Percentiles rank a stretch among this genome's conserved stretches.
phyloP scores from a whole-genome alignment of 1,140 invertebrate genomes.

The Platyura marginata region DNA sequence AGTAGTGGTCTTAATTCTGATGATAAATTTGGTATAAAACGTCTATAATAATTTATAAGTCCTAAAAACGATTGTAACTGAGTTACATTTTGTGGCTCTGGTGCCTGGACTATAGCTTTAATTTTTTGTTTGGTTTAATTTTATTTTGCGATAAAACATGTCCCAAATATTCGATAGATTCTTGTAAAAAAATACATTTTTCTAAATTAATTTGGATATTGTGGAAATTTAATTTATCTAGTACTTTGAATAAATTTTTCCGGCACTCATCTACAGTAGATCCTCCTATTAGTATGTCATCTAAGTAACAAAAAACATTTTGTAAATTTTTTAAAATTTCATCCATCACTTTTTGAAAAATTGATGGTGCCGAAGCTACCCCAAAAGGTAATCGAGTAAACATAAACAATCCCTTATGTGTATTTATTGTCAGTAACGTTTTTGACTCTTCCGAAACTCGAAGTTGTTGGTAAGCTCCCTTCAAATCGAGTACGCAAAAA shows the following conservation, averaged over 20 bases:
- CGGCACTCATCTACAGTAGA: conserved; percentile 9
- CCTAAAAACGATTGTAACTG: conserved; percentile 7
- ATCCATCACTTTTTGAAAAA: conserved; percentile 5
- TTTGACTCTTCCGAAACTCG: conserved; percentile 2
- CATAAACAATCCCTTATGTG: conserved; percentile 4
- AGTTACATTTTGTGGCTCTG: conserved; percentile 5
- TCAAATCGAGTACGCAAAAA: conserved; percentile 3
- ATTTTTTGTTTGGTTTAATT: conserved; percentile 5
- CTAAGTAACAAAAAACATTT: conserved; percentile 13
- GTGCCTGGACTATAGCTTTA: conserved; percentile 8
- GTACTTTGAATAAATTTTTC: conserved; percentile 3
- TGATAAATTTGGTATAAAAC: conserved; percentile 8
- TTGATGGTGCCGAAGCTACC: conserved; percentile 2
- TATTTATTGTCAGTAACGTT: conserved; percentile 7
- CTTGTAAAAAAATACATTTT: too few species aligned
- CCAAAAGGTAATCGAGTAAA: conserved; percentile 3
- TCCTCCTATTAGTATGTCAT: conserved; percentile 16
- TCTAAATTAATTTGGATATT: too few species aligned
- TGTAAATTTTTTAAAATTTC: conserved; percentile 11
- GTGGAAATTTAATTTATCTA: too few species aligned
- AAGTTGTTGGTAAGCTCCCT: conserved; percentile 4
- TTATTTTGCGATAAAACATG: conserved; percentile 2
- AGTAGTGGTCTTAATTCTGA: conserved; percentile 11
- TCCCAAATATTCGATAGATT: conserved; percentile 12
- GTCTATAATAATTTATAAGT: conserved; percentile 7